Evolutionary conservation across 2,888 invertebrate species (phyloP), one percentile per base, ranked within the genome.

Genomic region (Melanchra persicariae): DNA sequence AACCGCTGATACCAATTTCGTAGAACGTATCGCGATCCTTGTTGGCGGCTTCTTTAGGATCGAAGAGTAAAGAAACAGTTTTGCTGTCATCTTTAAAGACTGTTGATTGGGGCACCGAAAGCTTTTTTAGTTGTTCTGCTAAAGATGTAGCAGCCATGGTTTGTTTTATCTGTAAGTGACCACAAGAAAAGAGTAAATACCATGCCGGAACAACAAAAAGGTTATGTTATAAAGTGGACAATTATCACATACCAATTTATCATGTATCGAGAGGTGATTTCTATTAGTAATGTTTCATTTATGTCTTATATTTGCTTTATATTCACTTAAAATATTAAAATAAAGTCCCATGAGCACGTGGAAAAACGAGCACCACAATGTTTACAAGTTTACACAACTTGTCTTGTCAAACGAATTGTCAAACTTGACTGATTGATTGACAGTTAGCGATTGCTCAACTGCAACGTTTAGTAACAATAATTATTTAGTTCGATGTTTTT

Each of bases 1-100:
- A 94, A 0, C 99, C 99, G 90, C 97, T 98, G 17, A 97, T 86
- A 93, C 99, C 99, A 64, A 99, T 97, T 89, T 98, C 98, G 91
- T 97, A 98, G 83, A 99, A 97, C 0, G 98, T 98, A 81, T 98
- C 98, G 62, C 97, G 97, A 87, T 98, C 98, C 86, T 99, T 97
- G 54, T 97, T 97, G 0, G 99, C 98, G 0, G 99, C 99, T 92
- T 99, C 99, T 89, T 98, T 98, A 0, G 98, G 97, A 87, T 98
- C 98, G 91, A 99, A 99, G 1, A 99, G 94, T 82, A 99, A 96
- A 0, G 99, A 99, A 17, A 97, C 96, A 59, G 97, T 97, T 85
- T 97, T 97, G 85, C 97, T 97, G 69, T 97, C 97, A 87, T 97
- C 97, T 63, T 96, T 93, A 45, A 98, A 93, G 7, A 97, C 90